Evolutionary conservation across 2,797 vertebrate genomes (phyloP).

Genomic region (Synaphobranchus kaupii): DNA sequence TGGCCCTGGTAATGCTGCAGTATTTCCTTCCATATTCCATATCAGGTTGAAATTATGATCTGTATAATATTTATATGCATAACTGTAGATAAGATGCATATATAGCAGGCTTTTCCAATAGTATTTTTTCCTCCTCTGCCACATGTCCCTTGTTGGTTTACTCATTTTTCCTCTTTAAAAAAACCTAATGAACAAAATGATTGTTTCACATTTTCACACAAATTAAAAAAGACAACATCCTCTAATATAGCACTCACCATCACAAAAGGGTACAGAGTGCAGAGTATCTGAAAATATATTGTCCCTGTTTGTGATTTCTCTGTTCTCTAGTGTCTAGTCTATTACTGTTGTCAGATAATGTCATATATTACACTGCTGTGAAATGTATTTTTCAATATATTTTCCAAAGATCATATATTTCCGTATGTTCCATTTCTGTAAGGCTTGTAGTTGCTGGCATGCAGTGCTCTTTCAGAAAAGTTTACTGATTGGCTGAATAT

Average conservation of each 20-base stretch:
- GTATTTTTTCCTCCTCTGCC: neutral
- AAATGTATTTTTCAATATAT: too few species aligned
- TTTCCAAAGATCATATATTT: too few species aligned
- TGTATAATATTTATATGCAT: neutral
- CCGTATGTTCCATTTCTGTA: too few species aligned
- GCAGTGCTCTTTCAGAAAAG: neutral
- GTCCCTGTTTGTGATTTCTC: neutral
- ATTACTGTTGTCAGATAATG: neutral
- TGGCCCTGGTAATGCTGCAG: neutral
- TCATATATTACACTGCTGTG: neutral
- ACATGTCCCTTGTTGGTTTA: neutral
- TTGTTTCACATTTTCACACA: neutral
- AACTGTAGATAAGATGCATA: slow-evolving; percentile 12
- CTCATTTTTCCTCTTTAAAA: neutral
- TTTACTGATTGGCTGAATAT: slow-evolving; percentile 57
- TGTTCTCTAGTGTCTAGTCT: neutral
- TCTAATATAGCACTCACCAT: neutral
- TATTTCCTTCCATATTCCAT: neutral
- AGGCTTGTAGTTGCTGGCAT: too few species aligned
- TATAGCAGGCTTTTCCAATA: neutral
- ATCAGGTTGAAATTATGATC: neutral
- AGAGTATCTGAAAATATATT: neutral
- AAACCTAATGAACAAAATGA: slow-evolving; percentile 9
- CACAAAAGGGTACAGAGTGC: neutral
- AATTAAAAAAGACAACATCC: slow-evolving; percentile 17